A percentile compares a stretch with the other conserved stretches of the same genome.
Evolutionary conservation across 2,888 invertebrate genomes (phyloP).

Genomic region (Disparrhopalites patrizii): DNA sequence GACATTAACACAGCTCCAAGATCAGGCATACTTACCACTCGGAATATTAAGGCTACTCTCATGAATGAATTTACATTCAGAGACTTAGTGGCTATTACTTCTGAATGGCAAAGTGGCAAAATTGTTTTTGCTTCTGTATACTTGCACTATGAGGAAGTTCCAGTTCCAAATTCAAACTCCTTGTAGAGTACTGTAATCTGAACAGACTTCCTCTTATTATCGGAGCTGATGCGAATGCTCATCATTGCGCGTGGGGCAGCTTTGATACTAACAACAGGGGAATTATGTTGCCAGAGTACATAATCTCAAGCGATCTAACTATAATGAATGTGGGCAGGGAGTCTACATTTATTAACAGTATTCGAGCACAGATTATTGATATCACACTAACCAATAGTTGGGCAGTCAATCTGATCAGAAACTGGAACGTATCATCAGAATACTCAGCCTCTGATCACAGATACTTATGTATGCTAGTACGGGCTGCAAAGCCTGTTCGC

Average conservation of each 20-base stretch:
- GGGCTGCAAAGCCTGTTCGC: background rate
- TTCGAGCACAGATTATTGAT: conserved; percentile 30
- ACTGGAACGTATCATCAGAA: conserved; percentile 29
- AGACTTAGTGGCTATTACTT: conserved; percentile 17
- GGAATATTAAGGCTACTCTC: conserved; percentile 8
- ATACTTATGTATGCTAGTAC: conserved; percentile 14
- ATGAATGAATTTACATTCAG: conserved; percentile 4
- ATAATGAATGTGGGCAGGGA: too few species aligned
- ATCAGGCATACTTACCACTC: conserved; percentile 7
- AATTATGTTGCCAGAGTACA: conserved; percentile 18
- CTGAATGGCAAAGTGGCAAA: conserved; percentile 2
- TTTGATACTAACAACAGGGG: conserved; percentile 25
- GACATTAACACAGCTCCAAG: background rate
- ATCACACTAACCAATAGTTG: conserved; percentile 14
- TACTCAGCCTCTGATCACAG: conserved; percentile 32
- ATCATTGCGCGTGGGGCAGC: conserved; percentile 32
- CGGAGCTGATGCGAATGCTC: conserved; percentile 34
- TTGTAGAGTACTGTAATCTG: conserved; percentile 18
- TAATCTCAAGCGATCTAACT: conserved; percentile 13
- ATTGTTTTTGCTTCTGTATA: conserved; percentile 30
- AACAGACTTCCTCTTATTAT: conserved; percentile 17
- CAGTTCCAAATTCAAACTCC: background rate
- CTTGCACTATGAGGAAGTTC: conserved; percentile 30
- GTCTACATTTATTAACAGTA: conserved; percentile 28
- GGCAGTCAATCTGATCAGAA: background rate